phyloP scores from a whole-genome alignment of 2,888 invertebrate genomes.

The Oscheius sp. region DNA sequence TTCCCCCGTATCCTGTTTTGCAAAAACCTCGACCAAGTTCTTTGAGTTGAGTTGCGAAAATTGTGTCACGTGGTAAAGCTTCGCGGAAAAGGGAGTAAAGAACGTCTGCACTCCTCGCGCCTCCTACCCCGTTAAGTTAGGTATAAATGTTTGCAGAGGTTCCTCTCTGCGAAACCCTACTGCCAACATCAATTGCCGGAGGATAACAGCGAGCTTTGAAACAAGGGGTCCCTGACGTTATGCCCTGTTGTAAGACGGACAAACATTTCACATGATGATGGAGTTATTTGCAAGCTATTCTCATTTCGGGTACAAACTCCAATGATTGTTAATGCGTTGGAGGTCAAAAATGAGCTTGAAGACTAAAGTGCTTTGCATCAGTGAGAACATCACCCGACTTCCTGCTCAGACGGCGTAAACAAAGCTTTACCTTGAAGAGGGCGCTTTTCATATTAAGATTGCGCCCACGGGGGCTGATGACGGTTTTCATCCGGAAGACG shows the following conservation, averaged over 20 bases:
- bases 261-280: too few species aligned
- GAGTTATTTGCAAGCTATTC: too few species aligned
- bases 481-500: constrained; percentile 90
- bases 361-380: too few species aligned
- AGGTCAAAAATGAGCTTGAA: too few species aligned
- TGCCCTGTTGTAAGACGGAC: too few species aligned
- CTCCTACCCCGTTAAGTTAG: constrained; percentile 5
- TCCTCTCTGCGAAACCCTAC: not conserved
- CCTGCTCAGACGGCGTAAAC: not conserved
- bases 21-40: constrained; percentile 2
- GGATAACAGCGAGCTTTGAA: constrained; percentile 1
- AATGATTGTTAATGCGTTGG: too few species aligned
- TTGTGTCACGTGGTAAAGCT: constrained; percentile 23
- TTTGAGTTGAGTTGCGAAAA: constrained; percentile 24
- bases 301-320: too few species aligned
- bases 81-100: constrained; percentile 8
- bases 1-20: constrained; percentile 3
- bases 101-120: constrained; percentile 3
- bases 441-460: constrained; percentile 95
- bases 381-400: too few species aligned
- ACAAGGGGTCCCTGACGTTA: not conserved
- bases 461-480: constrained; percentile 89
- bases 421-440: constrained; percentile 85
- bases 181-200: constrained; percentile 13
- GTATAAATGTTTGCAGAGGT: constrained; percentile 18